phyloP scores from a whole-genome alignment of 2,888 invertebrate species.

The Disparrhopalites patrizii region DNA sequence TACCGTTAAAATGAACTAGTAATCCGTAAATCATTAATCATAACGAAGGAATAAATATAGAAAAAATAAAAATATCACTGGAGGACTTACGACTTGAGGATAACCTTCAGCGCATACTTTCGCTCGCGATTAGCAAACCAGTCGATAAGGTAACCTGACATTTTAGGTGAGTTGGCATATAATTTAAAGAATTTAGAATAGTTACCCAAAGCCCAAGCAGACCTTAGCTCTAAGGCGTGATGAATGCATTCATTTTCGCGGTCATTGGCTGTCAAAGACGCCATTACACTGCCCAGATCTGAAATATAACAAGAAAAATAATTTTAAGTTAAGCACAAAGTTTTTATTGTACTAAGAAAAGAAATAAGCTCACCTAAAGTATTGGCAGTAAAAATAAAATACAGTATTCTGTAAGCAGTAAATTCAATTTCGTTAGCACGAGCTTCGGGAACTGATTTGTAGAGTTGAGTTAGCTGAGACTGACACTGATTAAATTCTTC shows the following conservation, averaged over 20 bases:
- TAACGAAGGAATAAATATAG: neutral
- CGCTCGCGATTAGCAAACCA: slow-evolving; percentile 96
- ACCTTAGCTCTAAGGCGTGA: slow-evolving; percentile 81
- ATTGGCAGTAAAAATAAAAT: slow-evolving; percentile 97
- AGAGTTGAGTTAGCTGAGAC: slow-evolving; percentile 93
- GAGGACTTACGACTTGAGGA: slow-evolving; percentile 91
- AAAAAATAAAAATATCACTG: slow-evolving; percentile 9
- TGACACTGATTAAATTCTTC: slow-evolving; percentile 99
- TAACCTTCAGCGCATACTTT: slow-evolving; percentile 81
- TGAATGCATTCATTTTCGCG: slow-evolving; percentile 75
- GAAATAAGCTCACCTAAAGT: slow-evolving; percentile 69
- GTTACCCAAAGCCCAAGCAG: slow-evolving; percentile 91
- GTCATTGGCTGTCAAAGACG: slow-evolving; percentile 71
- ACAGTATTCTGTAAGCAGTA: slow-evolving; percentile 90
- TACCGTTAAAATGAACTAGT: neutral
- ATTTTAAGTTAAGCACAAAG: neutral
- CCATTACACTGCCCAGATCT: slow-evolving; percentile 91
- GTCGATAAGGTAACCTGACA: slow-evolving; percentile 95
- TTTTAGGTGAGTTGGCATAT: slow-evolving; percentile 82
- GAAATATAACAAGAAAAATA: slow-evolving; percentile 49
- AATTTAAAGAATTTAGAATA: slow-evolving; percentile 88
- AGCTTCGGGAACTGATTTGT: slow-evolving; percentile 58
- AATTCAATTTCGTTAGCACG: slow-evolving; percentile 82
- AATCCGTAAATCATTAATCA: neutral
- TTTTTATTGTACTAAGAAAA: neutral